Percentiles rank a stretch among this genome's conserved stretches.
These are phyloP conservation scores for Rhagonycha lutea DNA, from an alignment of 2,888 invertebrate genomes.

Conservation along the genomic window DNA sequence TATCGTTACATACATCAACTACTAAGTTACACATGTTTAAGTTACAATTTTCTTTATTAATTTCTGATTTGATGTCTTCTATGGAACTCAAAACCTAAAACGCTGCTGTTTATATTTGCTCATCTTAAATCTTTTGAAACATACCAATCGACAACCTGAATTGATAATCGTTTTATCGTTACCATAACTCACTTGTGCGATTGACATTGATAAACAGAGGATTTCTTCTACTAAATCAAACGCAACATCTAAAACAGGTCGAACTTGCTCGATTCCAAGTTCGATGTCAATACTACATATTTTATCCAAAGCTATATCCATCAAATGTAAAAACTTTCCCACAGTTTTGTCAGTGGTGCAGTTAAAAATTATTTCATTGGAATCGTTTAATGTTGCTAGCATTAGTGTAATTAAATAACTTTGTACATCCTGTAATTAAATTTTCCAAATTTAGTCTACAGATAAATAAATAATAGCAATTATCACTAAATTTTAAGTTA, in stretches of 20 bases:
- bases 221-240: slow-evolving; percentile 47
- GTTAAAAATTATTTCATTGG: slow-evolving; percentile 30
- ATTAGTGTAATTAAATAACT: slow-evolving; percentile 40
- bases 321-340: slow-evolving; percentile 47
- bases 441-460: neutral
- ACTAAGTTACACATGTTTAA: slow-evolving; percentile 61
- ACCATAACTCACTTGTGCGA: slow-evolving; percentile 48
- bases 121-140: neutral
- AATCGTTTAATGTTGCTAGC: slow-evolving; percentile 37
- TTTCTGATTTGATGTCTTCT: slow-evolving; percentile 56
- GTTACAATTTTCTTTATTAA: slow-evolving; percentile 56
- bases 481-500: neutral
- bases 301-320: slow-evolving; percentile 48
- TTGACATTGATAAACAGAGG: slow-evolving; percentile 52
- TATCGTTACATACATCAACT: slow-evolving; percentile 64
- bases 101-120: neutral
- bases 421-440: slow-evolving; percentile 39
- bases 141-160: slow-evolving; percentile 61
- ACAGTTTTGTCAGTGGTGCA: slow-evolving; percentile 23
- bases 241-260: slow-evolving; percentile 33
- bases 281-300: slow-evolving; percentile 41
- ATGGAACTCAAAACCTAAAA: slow-evolving; percentile 60
- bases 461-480: neutral
- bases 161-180: slow-evolving; percentile 55
- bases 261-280: slow-evolving; percentile 17